phyloP scores from a whole-genome alignment of 1,140 invertebrate genomes.

The Drosophila serrata region DNA sequence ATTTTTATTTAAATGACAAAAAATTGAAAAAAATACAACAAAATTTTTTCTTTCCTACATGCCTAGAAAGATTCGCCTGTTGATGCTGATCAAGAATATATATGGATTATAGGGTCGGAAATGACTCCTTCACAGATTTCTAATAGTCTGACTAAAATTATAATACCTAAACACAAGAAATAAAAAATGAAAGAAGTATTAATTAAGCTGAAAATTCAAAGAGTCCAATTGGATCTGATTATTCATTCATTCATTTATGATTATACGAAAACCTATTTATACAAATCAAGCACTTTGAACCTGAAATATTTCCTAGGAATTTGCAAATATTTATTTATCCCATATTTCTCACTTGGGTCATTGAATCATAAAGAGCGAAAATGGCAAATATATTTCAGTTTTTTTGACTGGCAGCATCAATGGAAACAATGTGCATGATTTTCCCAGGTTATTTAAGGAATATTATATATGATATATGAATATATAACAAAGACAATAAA shows the following conservation, averaged over 20 bases:
- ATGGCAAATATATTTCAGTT: slow-evolving; percentile 8
- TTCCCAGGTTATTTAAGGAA: slow-evolving; percentile 3
- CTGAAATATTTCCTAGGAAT: not conserved
- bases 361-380: slow-evolving; percentile 17
- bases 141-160: too few species aligned
- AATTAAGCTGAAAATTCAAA: not conserved
- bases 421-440: slow-evolving; percentile 13
- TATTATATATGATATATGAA: not conserved
- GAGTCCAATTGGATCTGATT: not conserved
- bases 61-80: too few species aligned
- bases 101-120: too few species aligned
- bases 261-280: too few species aligned
- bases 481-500: slow-evolving; percentile 14
- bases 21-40: too few species aligned
- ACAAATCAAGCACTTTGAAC: slow-evolving; percentile 7
- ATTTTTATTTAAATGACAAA: too few species aligned
- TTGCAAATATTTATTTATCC: not conserved
- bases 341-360: not conserved
- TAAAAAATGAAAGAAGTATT: too few species aligned
- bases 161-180: too few species aligned
- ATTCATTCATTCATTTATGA: too few species aligned
- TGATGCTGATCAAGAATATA: too few species aligned
- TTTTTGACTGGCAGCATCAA: slow-evolving; percentile 13
- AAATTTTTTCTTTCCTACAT: too few species aligned
- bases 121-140: too few species aligned